Evolutionary conservation across 2,888 invertebrate genomes (phyloP).

Genomic region (Eurois occulta): DNA sequence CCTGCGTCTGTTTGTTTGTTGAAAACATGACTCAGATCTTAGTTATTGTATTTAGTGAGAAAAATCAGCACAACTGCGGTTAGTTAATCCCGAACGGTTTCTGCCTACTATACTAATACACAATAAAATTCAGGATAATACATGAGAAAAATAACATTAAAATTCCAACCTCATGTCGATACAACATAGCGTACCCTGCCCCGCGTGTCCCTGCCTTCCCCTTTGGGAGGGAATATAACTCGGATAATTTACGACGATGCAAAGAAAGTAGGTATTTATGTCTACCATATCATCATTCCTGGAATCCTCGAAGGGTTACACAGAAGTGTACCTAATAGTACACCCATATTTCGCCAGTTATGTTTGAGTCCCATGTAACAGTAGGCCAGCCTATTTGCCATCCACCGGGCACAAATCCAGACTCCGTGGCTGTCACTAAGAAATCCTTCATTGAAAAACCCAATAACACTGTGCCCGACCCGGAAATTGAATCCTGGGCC

Average conservation of each 20-base stretch:
- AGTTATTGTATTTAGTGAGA: neutral
- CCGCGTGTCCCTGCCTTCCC: neutral
- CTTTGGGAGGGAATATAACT: neutral
- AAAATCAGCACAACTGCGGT: neutral
- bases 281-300: neutral
- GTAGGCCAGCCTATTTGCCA: too few relatives aligned
- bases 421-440: too few relatives aligned
- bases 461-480: too few relatives aligned
- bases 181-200: neutral
- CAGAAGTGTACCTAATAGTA: too few relatives aligned
- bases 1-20: neutral
- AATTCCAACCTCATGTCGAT: neutral
- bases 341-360: too few relatives aligned
- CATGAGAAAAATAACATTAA: neutral
- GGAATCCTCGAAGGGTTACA: too few relatives aligned
- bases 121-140: neutral
- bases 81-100: too few relatives aligned
- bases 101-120: neutral
- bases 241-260: neutral
- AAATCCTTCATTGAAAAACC: too few relatives aligned
- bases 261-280: neutral
- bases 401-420: too few relatives aligned
- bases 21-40: neutral
- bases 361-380: too few relatives aligned
- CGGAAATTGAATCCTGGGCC: too few relatives aligned